Evolutionary conservation across 2,113 vertebrate genomes (phyloP).

Genomic region (Nothocercus nigrocapillus): DNA sequence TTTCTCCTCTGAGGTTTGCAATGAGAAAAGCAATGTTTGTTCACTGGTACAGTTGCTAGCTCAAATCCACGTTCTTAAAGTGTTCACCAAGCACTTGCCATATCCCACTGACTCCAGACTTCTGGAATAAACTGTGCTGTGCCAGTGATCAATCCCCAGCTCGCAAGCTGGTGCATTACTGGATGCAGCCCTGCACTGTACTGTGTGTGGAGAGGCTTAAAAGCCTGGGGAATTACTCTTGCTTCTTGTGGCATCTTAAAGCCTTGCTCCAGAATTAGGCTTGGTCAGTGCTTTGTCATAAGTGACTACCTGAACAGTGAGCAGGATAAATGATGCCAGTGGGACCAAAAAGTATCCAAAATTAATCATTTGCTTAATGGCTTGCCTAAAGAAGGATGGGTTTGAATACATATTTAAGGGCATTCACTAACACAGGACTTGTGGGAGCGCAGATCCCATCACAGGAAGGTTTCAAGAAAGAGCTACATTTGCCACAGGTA

Average conservation of each 20-base stretch:
- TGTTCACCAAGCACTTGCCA: background rate
- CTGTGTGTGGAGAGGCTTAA: accelerated
- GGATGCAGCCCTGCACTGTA: background rate
- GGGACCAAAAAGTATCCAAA: constrained; percentile 40
- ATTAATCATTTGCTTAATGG: constrained; percentile 40
- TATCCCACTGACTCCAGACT: background rate
- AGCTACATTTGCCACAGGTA: background rate
- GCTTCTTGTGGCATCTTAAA: background rate
- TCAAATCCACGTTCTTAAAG: background rate
- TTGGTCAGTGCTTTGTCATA: constrained; percentile 5
- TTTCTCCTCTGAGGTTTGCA: background rate
- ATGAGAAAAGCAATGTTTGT: background rate
- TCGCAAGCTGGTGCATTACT: background rate
- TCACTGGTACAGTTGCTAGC: background rate
- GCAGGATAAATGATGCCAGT: constrained; percentile 48
- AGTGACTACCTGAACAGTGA: constrained; percentile 25
- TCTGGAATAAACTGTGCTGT: background rate
- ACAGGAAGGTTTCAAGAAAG: background rate
- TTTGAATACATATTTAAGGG: constrained; percentile 19
- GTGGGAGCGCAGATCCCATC: background rate
- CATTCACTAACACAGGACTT: background rate
- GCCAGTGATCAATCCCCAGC: background rate
- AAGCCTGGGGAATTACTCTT: constrained; percentile 5
- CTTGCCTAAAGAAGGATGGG: background rate
- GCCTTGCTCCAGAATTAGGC: constrained; percentile 20